Evolutionary conservation across 2,113 vertebrate genomes (phyloP), one percentile per base, ranked within the genome.

Genomic region (Cathartes aura): DNA sequence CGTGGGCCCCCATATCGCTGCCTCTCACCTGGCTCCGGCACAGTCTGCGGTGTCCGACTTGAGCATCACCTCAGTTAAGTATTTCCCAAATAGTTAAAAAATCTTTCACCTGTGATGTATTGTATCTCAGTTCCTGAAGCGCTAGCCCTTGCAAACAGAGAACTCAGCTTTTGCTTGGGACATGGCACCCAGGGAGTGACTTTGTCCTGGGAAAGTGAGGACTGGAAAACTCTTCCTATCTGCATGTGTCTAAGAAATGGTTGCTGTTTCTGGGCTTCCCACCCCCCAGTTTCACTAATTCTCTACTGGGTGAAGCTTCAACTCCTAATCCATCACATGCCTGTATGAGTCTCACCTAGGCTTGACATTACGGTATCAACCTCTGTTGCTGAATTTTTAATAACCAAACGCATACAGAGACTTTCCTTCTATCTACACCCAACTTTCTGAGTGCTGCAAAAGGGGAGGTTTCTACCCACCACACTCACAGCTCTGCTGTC

Each of bases 1-100:
- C 1, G 0, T 10, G 47, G 12, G 42, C 8, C 17, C 36, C 36
- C 50, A 43, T 38, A 13, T 20, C 1, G 1, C 9, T 3, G 5
- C 43, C 21, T 64, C 50, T 60, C 58, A 24, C n/a, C 58, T 13
- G 22, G 52, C 63, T 53, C 34, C 1, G 1, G 26, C 27, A 15
- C 45, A 6, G 10, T 11, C 52, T 59, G 50, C 1, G 0, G 24
- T 12, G 43, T 63, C 70, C 0, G 0, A 42, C n/a, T 67, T 11
- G 11, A 78, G 52, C 53, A 50, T 66, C 38, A n/a, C 18, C 58
- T 53, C 0, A 1, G 45, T 34, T 53, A 47, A 27, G 18, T 32
- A n/a, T 27, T 86, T 48, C n/a, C 7, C 45, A 59, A 36, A 76
- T 3, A 78, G 30, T 34, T 78, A 18, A 47, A 23, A 26, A 22